Base-by-base conservation (phyloP, 2,797 vertebrate genomes). In the Gymnocypris eckloni region DNA sequence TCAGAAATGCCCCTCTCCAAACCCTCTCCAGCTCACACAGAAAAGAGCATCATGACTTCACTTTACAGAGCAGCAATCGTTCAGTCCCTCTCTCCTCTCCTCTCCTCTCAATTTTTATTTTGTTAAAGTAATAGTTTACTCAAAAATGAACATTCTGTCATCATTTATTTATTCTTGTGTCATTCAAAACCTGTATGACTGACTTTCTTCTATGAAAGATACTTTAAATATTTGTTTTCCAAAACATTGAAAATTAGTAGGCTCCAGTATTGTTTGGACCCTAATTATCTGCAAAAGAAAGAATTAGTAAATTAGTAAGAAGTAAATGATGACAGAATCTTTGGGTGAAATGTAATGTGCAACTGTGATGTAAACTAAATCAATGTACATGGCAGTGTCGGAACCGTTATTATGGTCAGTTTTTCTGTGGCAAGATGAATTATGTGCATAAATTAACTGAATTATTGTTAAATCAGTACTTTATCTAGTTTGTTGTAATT, bases 1-100 rank as follows among this genome's bases (percentile, higher is more conserved):
- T 80, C 77, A 87, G 81, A 87, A 87, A 87, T 87, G 86, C 76
- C 86, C 86, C 81, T 87, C 86, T 87, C 48, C n/a, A 83, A 87
- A 83, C 54, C 43, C 81, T 87, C 59, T 87, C 37, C 56, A 79
- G n/a, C 66, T 80, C 41, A 22, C 67, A 79, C 69, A 73, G 22
- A 66, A 85, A 80, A 85, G 25, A 22, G 39, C 76, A 79, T 50
- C 33, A 78, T 37, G 54, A 9, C n/a, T 48, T 71, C 25, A 48
- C 66, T 78, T 77, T 33, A 48, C 37, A 45, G 18, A 70, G 25
- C 50, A 56, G 37, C 50, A 78, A 16, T 64, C 15, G 0, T n/a
- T 61, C 41, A 50, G 64, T 39, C 73, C 37, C 52, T 43, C 76
- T 41, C 16, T 70, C 61, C 48, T 43, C 69, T 66, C 61, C 33